Evolutionary conservation across 1,140 invertebrate genomes (phyloP).

Genomic region (Brachionus paranguensis): DNA sequence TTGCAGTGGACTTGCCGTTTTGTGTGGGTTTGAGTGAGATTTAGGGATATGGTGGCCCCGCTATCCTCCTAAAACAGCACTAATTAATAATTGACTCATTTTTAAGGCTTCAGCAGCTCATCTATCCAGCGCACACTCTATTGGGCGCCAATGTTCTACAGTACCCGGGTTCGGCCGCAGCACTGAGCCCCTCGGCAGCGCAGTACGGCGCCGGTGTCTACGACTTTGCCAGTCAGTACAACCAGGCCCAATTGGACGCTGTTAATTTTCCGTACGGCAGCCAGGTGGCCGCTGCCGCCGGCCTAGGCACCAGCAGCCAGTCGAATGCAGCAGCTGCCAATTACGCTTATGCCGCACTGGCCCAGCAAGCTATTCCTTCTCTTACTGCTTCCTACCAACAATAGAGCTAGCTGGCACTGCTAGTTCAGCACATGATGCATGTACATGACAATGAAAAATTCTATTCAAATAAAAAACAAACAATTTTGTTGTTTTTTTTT

Average conservation of each 20-base stretch:
- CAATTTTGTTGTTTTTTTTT: not conserved
- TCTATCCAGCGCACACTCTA: slow-evolving; percentile 34
- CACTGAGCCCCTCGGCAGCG: not conserved
- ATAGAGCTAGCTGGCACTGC: not conserved
- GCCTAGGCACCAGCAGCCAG: not conserved
- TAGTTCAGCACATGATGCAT: not conserved
- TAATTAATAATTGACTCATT: not conserved
- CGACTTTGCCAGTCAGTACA: slow-evolving; percentile 15
- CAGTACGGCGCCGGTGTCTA: not conserved
- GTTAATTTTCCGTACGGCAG: slow-evolving; percentile 20
- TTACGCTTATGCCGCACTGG: slow-evolving; percentile 28
- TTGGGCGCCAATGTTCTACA: slow-evolving; percentile 29
- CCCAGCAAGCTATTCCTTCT: slow-evolving; percentile 35
- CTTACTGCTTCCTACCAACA: slow-evolving; percentile 31
- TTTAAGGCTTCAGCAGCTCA: slow-evolving; percentile 34
- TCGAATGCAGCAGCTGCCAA: slow-evolving; percentile 30
- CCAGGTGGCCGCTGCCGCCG: not conserved
- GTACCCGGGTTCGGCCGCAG: not conserved
- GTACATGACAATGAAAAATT: not conserved
- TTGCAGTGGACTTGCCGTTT: slow-evolving; percentile 10
- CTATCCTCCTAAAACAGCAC: not conserved
- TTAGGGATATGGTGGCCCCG: not conserved
- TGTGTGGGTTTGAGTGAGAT: not conserved
- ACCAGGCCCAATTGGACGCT: not conserved
- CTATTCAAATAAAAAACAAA: not conserved